These are phyloP conservation scores for Listronotus oregonensis DNA, from an alignment of 1,140 invertebrate genomes.

Conservation along the genomic window DNA sequence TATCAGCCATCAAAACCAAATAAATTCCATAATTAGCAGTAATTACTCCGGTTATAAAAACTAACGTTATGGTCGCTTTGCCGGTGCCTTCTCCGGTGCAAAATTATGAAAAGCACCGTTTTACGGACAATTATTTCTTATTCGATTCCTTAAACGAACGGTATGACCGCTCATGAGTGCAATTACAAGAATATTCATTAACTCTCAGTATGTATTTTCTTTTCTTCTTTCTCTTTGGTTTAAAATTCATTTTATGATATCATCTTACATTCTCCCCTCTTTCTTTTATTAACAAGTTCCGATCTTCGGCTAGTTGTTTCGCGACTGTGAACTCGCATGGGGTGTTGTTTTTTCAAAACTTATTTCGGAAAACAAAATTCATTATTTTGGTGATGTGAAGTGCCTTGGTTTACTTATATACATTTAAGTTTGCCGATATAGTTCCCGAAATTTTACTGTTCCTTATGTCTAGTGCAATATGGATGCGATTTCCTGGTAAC, in stretches of 20 bases:
- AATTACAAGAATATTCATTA: slow-evolving; percentile 28
- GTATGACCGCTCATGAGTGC: slow-evolving; percentile 23
- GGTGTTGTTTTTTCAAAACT: not conserved
- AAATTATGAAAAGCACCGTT: slow-evolving; percentile 16
- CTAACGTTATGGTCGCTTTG: too few species aligned
- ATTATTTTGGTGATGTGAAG: not conserved
- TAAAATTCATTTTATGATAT: slow-evolving; percentile 4
- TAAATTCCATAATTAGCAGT: too few species aligned
- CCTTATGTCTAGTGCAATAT: slow-evolving; percentile 13
- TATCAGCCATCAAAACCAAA: too few species aligned
- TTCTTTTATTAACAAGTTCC: slow-evolving; percentile 5
- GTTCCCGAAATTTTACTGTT: not conserved
- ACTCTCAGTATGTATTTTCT: slow-evolving; percentile 8
- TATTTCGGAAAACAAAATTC: not conserved
- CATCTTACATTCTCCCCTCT: slow-evolving; percentile 17
- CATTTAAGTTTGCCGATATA: too few species aligned
- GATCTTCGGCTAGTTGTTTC: slow-evolving; percentile 13
- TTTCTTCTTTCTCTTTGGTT: slow-evolving; percentile 21
- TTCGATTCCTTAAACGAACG: slow-evolving; percentile 13
- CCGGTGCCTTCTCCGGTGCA: too few species aligned
- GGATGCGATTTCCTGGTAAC: slow-evolving; percentile 17
- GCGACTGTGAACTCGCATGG: slow-evolving; percentile 3
- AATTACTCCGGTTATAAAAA: too few species aligned
- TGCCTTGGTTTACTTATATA: not conserved
- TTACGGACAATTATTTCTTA: slow-evolving; percentile 20